A percentile compares a stretch with the other conserved stretches of the same genome.
phyloP scores from a whole-genome alignment of 2,888 invertebrate genomes.

The Aethes cnicana region DNA sequence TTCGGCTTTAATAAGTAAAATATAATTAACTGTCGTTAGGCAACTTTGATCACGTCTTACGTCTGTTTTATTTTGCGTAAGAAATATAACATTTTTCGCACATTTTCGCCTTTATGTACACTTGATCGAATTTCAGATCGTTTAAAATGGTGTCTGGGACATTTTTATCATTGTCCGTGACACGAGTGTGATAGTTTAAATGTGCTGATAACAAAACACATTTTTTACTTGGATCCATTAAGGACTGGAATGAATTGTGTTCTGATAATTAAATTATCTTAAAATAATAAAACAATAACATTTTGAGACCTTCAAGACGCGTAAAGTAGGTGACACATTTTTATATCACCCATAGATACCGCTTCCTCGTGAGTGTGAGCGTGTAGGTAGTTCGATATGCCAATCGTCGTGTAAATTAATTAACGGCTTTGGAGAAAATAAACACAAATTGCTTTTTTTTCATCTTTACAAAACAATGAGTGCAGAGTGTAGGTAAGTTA shows the following conservation, averaged over 20 bases:
- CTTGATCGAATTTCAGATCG: constrained; percentile 18
- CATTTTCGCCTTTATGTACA: neutral
- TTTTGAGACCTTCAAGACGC: constrained; percentile 71
- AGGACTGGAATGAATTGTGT: constrained; percentile 7
- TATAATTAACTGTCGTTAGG: constrained; percentile 16
- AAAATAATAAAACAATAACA: constrained; percentile 53
- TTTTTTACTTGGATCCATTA: neutral
- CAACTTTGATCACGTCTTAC: constrained; percentile 27
- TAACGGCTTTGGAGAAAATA: constrained; percentile 7
- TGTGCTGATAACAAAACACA: constrained; percentile 48
- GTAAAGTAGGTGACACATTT: constrained; percentile 72
- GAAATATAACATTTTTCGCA: neutral
- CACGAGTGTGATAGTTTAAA: constrained; percentile 56
- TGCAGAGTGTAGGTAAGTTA: too few relatives aligned
- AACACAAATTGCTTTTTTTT: neutral
- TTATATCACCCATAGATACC: constrained; percentile 36
- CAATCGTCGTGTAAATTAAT: constrained; percentile 11
- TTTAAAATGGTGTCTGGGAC: constrained; percentile 42
- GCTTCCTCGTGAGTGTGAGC: constrained; percentile 25
- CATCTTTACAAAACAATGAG: too few relatives aligned
- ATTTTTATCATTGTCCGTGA: constrained; percentile 65
- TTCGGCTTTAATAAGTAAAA: neutral
- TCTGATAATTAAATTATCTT: constrained; percentile 45
- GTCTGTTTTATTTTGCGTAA: neutral
- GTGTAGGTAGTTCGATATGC: constrained; percentile 5